Conservation (phyloP, 2,113 vertebrate genomes). For the Montifringilla adamsi region DNA sequence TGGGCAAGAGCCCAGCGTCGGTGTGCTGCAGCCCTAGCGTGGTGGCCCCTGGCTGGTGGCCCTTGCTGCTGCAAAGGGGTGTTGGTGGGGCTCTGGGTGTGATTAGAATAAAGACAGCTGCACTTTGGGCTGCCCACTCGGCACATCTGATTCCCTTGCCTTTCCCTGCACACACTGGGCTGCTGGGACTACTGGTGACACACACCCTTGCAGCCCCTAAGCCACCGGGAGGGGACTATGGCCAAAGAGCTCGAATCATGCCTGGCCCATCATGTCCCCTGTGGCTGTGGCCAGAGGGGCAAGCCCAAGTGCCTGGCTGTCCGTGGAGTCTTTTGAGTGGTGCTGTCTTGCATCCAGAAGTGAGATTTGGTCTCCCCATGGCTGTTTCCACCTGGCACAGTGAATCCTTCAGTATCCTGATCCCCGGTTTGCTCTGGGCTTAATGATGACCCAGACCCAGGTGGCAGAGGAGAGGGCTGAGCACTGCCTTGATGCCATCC, state of each 20-base stretch:
- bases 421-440: neutral
- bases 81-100: neutral
- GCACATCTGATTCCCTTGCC: neutral
- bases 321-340: neutral
- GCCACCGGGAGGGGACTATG: accelerated
- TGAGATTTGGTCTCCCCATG: neutral
- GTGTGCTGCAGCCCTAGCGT: neutral
- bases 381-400: accelerated
- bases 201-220: neutral
- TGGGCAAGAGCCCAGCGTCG: neutral
- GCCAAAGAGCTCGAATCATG: accelerated
- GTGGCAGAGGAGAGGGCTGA: neutral
- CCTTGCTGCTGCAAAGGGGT: neutral
- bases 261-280: accelerated
- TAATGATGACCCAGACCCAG: accelerated
- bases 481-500: neutral
- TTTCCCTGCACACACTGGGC: accelerated
- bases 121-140: accelerated
- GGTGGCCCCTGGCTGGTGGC: neutral
- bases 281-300: neutral
- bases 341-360: neutral
- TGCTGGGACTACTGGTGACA: neutral
- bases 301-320: neutral
- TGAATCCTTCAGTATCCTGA: neutral
- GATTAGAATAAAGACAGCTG: neutral